Percentiles rank a stretch among this genome's conserved stretches.
phyloP scores from a whole-genome alignment of 2,113 vertebrate genomes.

The Glareola pratincola region DNA sequence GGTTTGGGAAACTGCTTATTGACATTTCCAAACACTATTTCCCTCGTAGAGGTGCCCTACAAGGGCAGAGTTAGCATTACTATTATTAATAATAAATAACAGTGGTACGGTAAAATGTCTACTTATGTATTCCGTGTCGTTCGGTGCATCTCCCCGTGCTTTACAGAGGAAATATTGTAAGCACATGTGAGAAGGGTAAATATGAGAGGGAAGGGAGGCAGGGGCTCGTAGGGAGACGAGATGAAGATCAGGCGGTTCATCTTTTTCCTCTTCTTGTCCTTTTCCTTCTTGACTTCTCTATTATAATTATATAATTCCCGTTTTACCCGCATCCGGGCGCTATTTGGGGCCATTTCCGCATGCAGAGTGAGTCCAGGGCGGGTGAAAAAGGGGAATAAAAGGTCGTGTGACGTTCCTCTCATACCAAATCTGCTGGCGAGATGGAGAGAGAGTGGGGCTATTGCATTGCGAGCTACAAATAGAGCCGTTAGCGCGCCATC shows the following conservation, averaged over 20 bases:
- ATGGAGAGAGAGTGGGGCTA: background rate
- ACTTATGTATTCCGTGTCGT: background rate
- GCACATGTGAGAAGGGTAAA: background rate
- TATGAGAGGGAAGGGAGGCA: background rate
- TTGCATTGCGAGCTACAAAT: background rate
- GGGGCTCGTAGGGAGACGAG: background rate
- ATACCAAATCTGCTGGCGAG: background rate
- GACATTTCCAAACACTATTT: background rate
- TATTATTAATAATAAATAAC: slow-evolving; percentile 62
- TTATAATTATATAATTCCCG: background rate
- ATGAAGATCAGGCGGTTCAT: background rate
- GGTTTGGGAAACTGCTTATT: background rate
- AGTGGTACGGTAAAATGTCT: background rate
- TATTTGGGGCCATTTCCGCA: background rate
- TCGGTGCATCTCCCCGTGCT: background rate
- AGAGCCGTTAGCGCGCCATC: slow-evolving; percentile 46
- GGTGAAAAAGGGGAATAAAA: background rate
- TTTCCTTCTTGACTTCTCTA: background rate
- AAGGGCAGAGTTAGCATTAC: slow-evolving; percentile 50
- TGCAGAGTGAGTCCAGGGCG: background rate
- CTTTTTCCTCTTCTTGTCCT: background rate
- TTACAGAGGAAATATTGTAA: background rate
- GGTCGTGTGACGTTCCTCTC: background rate
- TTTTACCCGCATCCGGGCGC: rapidly evolving
- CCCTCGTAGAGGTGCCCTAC: slow-evolving; percentile 22